Conservation (phyloP, 2,888 invertebrate species). For the Ennomos fuscantarius region DNA sequence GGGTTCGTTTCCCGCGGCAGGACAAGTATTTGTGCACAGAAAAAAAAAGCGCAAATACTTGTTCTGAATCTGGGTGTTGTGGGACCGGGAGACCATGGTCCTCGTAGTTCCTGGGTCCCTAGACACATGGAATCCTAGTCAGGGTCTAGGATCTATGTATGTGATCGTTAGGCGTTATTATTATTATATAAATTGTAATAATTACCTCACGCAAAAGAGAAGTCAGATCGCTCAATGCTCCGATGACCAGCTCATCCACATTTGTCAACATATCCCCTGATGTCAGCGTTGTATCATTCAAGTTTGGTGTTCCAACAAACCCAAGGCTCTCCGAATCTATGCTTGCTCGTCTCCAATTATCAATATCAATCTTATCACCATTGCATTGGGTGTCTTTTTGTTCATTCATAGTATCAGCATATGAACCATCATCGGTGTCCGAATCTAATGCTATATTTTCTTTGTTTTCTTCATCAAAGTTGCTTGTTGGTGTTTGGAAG, state of each 20-base stretch:
- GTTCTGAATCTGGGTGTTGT: too few relatives aligned
- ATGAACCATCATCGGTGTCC: conserved; percentile 73
- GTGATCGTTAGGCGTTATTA: too few relatives aligned
- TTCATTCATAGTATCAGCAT: conserved; percentile 63
- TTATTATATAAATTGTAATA: not conserved
- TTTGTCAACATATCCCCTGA: conserved; percentile 50
- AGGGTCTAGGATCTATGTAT: too few relatives aligned
- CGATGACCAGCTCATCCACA: conserved; percentile 66
- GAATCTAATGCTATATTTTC: conserved; percentile 77
- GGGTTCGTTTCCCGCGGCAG: too few relatives aligned
- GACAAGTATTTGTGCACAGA: too few relatives aligned
- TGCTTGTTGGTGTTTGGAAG: conserved; percentile 26
- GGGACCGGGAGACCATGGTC: too few relatives aligned
- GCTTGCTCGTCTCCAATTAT: conserved; percentile 68
- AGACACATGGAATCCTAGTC: too few relatives aligned
- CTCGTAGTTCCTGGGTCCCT: too few relatives aligned
- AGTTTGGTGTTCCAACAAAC: conserved; percentile 56
- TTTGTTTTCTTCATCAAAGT: conserved; percentile 77
- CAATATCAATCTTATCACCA: conserved; percentile 38
- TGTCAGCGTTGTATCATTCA: conserved; percentile 52
- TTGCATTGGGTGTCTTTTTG: conserved; percentile 18
- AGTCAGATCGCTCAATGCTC: conserved; percentile 80
- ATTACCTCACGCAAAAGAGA: conserved; percentile 81
- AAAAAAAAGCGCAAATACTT: too few relatives aligned
- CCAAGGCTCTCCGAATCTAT: conserved; percentile 59